Conservation (phyloP, 1,140 invertebrate genomes). For the Panulirus ornatus region DNA sequence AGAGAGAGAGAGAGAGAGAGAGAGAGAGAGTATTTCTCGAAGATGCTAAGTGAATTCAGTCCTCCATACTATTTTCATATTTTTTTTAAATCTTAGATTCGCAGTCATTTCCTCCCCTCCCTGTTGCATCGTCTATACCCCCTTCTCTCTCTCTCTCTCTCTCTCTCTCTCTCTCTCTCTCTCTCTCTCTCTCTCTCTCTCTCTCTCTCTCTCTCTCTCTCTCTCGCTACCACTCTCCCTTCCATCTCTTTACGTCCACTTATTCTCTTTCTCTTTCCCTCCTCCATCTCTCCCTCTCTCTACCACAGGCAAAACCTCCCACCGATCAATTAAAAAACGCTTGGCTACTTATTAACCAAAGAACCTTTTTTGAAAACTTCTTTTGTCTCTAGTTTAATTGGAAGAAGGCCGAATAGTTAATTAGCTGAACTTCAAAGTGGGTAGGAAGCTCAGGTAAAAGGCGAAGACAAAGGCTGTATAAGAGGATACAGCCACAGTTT, state of each 20-base stretch:
- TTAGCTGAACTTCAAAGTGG: slow-evolving; percentile 61
- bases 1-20: too few relatives aligned
- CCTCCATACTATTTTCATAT: not conserved
- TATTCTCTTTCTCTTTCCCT: not conserved
- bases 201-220: slow-evolving; percentile 30
- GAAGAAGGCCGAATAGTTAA: slow-evolving; percentile 63
- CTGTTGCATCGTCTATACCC: not conserved
- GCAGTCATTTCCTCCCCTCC: not conserved
- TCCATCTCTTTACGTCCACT: not conserved
- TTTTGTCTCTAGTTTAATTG: slow-evolving; percentile 63
- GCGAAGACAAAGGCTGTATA: slow-evolving; percentile 50
- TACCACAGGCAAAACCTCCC: not conserved
- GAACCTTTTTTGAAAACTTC: slow-evolving; percentile 42
- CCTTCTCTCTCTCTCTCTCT: not conserved
- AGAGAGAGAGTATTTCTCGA: too few relatives aligned
- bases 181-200: not conserved
- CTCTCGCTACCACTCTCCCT: not conserved
- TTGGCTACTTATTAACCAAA: slow-evolving; percentile 66
- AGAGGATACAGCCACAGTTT: slow-evolving; percentile 46
- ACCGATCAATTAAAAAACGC: slow-evolving; percentile 19
- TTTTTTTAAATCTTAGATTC: too few relatives aligned
- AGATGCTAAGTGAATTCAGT: not conserved
- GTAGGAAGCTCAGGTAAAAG: slow-evolving; percentile 21
- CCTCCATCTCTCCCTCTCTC: not conserved
- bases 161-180: not conserved